Evolutionary conservation across 2,888 invertebrate genomes (phyloP).

Genomic region (Athalia rosae): DNA sequence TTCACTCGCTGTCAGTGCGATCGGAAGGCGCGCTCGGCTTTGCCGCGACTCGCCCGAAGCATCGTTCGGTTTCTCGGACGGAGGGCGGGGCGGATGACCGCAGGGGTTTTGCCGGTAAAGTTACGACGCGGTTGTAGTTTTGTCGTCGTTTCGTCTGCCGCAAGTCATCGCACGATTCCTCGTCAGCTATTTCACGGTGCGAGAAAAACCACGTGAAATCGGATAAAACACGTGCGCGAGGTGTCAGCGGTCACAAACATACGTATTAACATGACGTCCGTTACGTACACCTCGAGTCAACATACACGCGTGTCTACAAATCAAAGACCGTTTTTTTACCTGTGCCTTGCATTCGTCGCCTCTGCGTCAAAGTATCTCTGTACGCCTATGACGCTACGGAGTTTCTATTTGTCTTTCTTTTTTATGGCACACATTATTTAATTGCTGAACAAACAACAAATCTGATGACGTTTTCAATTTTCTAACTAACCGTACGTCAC

Average conservation of each 20-base stretch:
- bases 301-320: neutral
- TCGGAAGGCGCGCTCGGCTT: conserved; percentile 13
- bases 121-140: neutral
- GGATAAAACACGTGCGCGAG: conserved; percentile 15
- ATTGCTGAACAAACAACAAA: conserved; percentile 2
- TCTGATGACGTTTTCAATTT: neutral
- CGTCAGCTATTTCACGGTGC: neutral
- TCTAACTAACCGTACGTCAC: too few species aligned
- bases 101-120: neutral
- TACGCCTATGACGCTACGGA: neutral
- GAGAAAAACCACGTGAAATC: conserved; percentile 7
- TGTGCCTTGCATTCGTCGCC: neutral
- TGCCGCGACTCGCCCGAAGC: neutral
- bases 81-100: conserved; percentile 19
- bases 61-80: neutral
- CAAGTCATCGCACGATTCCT: neutral
- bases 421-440: neutral
- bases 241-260: neutral
- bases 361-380: neutral
- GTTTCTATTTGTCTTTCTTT: too few species aligned
- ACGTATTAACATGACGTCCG: conserved; percentile 25
- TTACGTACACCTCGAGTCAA: neutral
- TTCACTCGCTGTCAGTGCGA: conserved; percentile 5
- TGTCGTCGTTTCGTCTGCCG: neutral
- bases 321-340: neutral